Percentiles rank a stretch among this genome's conserved stretches.
phyloP scores from a whole-genome alignment of 2,888 invertebrate species.

The Dicyrtoma fusca region DNA sequence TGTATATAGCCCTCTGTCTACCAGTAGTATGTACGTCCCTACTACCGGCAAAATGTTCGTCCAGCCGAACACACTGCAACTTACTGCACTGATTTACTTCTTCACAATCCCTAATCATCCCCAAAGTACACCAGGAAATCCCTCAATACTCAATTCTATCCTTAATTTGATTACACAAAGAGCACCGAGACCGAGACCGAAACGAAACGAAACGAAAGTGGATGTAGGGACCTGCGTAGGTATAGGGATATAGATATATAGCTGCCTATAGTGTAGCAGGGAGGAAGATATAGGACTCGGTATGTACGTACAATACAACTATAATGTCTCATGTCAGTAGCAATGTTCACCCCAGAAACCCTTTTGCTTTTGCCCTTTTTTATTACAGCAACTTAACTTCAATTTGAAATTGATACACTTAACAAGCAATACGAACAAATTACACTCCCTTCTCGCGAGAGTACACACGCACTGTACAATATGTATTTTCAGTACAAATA shows the following conservation, averaged over 20 bases:
- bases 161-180: constrained; percentile 56
- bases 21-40: too few species aligned
- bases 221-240: background rate
- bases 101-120: constrained; percentile 54
- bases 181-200: too few species aligned
- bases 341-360: background rate
- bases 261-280: too few species aligned
- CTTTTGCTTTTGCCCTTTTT: constrained; percentile 2
- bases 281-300: background rate
- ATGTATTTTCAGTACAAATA: background rate
- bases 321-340: too few species aligned
- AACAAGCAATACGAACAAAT: constrained; percentile 25
- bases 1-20: too few species aligned
- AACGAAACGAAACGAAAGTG: too few species aligned
- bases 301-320: too few species aligned
- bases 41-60: too few species aligned
- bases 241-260: background rate
- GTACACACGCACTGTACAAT: background rate
- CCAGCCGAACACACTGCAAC: constrained; percentile 4
- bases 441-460: background rate
- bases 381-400: constrained; percentile 15
- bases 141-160: constrained; percentile 57
- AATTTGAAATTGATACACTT: constrained; percentile 26
- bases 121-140: constrained; percentile 55
- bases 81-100: constrained; percentile 48